Evolutionary conservation across 1,140 invertebrate genomes (phyloP), one percentile per base, ranked within the genome.

Genomic region (Argopecten irradians): DNA sequence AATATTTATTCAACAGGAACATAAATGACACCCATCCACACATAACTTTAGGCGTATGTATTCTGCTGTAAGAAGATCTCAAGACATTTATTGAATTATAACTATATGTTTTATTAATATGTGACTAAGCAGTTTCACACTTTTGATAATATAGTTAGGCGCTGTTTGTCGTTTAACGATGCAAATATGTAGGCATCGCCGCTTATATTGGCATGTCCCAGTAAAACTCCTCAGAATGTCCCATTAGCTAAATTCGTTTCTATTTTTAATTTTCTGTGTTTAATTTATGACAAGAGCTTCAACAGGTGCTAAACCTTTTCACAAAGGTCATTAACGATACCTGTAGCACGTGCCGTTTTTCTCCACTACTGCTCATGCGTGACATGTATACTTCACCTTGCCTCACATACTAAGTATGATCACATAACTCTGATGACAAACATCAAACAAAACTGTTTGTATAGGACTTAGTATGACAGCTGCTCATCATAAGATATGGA

Each of bases 301-400:
- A 71, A 71, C 55, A 71, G 55, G 55, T 71, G 55, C n/a, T 71
- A 71, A 71, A 71, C n/a, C 55, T 71, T 71, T 71, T 16, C 55
- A 71, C 55, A 71, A 71, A 71, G 55, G 55, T 71, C 55, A 71
- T 28, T 71, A 28, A 71, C 22, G 55, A 71, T 71, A 71, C 55
- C 55, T 71, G 55, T n/a, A 71, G 55, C 55, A 71, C 55, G 55
- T 71, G 55, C 55, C 55, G 16, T 2, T 28, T 1, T 71, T 71
- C 55, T 71, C 55, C 55, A 71, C n/a, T 11, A 71, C n/a, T 71
- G 55, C n/a, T 71, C 55, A 71, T 71, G 55, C 28, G 55, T 71
- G 22, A 71, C 55, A 71, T n/a, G 55, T 71, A 71, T 71, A 71
- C 22, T 71, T 28, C 28, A 71, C 55, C 8, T 28, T 5, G 16